These are phyloP conservation scores for Euplagia quadripunctaria DNA, from an alignment of 2,888 invertebrate genomes.

Conservation along the genomic window DNA sequence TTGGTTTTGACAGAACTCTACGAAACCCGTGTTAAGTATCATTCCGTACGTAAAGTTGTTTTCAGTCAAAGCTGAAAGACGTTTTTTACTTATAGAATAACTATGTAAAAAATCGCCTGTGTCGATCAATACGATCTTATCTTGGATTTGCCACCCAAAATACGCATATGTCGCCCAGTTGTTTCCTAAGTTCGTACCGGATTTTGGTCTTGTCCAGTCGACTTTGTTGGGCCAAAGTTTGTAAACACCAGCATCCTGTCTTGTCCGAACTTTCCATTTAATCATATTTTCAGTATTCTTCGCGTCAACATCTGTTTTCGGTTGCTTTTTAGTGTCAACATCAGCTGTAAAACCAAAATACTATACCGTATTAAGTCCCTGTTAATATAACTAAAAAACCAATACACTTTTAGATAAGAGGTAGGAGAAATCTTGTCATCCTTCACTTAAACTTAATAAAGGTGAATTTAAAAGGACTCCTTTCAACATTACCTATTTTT, in stretches of 20 bases:
- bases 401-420: slow-evolving; percentile 17
- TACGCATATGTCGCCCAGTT: background rate
- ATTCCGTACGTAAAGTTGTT: too few species aligned
- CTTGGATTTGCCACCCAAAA: background rate
- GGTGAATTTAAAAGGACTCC: slow-evolving; percentile 18
- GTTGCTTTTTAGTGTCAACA: background rate
- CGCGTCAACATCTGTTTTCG: background rate
- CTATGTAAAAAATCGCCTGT: background rate
- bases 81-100: background rate
- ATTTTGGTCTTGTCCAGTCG: background rate
- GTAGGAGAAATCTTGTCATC: slow-evolving; percentile 7
- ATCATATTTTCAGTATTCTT: background rate
- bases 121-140: background rate
- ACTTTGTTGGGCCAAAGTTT: background rate
- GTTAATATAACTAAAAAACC: slow-evolving; percentile 11
- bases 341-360: background rate
- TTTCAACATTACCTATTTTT: slow-evolving; percentile 12
- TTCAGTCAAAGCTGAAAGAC: background rate
- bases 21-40: too few species aligned
- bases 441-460: slow-evolving; percentile 20
- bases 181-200: background rate
- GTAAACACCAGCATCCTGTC: background rate
- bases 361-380: background rate
- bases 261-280: background rate
- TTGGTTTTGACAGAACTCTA: too few species aligned